Percentiles rank a stretch among this genome's conserved stretches.
phyloP scores from a whole-genome alignment of 2,797 vertebrate species.

The Okamejei kenojei region DNA sequence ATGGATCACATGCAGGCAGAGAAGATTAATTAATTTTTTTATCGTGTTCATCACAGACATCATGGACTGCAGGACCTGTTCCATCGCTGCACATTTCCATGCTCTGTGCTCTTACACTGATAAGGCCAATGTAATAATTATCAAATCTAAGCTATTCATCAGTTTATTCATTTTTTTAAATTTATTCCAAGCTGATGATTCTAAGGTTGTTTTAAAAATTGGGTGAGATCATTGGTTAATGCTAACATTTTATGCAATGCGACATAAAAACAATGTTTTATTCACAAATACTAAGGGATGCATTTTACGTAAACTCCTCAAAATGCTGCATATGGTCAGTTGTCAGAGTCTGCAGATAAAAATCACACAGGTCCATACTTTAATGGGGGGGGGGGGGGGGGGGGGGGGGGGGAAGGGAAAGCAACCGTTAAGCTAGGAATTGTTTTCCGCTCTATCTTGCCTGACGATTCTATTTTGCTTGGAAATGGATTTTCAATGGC shows the following conservation, averaged over 20 bases:
- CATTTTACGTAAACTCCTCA: neutral
- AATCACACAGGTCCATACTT: neutral
- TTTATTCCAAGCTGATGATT: neutral
- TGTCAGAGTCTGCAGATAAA: neutral
- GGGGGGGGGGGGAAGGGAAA: too few species aligned
- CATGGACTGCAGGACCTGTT: too few species aligned
- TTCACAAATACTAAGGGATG: neutral
- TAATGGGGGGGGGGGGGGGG: too few species aligned
- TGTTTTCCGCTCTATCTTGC: neutral
- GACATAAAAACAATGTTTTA: neutral
- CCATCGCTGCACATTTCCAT: too few species aligned
- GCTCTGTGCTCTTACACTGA: neutral
- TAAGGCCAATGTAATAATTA: neutral
- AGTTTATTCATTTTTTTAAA: neutral
- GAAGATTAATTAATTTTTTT: too few species aligned
- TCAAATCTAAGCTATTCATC: neutral
- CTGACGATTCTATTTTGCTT: neutral
- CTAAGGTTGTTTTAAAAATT: neutral
- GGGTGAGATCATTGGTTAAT: neutral
- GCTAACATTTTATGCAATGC: neutral
- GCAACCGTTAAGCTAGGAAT: neutral
- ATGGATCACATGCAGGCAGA: too few species aligned
- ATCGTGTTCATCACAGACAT: too few species aligned
- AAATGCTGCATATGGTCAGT: neutral
- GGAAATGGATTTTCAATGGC: too few species aligned